These are phyloP conservation scores for Chanos chanos DNA, from an alignment of 2,797 vertebrate genomes.

Conservation along the genomic window DNA sequence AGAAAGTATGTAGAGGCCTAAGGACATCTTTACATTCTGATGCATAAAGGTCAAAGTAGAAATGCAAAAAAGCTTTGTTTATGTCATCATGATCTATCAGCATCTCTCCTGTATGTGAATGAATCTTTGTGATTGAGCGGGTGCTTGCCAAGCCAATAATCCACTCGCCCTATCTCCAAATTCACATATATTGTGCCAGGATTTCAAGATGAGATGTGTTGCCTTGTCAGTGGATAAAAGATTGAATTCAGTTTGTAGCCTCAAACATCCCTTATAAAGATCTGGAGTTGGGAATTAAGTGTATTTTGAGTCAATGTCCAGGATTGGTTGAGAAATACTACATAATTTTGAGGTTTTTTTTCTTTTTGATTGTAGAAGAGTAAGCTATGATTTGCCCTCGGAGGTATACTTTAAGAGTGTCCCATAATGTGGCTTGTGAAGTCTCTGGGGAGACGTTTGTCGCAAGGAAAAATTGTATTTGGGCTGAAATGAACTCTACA, in stretches of 20 bases:
- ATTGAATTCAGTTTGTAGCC: not conserved
- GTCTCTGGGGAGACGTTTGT: slow-evolving; percentile 11
- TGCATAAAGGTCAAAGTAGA: slow-evolving; percentile 1
- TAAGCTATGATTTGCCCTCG: slow-evolving; percentile 17
- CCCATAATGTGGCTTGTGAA: slow-evolving; percentile 7
- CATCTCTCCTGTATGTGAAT: not conserved
- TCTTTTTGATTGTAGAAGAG: not conserved
- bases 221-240: too few species aligned
- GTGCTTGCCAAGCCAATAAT: not conserved
- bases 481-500: not conserved
- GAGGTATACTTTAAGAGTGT: slow-evolving; percentile 14
- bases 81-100: not conserved
- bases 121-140: not conserved
- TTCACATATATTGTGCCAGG: not conserved
- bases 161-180: not conserved
- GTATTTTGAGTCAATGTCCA: too few species aligned
- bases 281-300: too few species aligned
- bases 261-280: not conserved
- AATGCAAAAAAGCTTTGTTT: not conserved
- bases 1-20: not conserved
- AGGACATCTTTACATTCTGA: not conserved
- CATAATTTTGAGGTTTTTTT: too few species aligned
- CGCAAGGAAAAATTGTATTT: not conserved
- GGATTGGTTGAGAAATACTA: not conserved
- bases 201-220: too few species aligned